Base-by-base conservation (phyloP, 2,797 vertebrate species). In the Potorous gilbertii region DNA sequence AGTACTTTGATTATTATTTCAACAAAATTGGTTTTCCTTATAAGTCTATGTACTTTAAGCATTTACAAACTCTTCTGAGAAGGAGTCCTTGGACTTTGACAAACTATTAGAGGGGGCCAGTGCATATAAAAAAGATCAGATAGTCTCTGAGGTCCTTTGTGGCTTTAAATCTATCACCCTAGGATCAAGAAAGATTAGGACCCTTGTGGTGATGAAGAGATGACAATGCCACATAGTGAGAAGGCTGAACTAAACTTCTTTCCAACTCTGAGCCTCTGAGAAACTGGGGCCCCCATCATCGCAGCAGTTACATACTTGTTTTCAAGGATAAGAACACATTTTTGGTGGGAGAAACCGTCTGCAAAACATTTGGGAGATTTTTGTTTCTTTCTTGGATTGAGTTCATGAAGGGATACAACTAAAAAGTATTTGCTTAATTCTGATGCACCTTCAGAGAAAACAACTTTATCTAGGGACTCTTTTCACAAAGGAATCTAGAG, bases 291-390 rank as follows among this genome's bases (percentile, higher is more conserved):
- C 74, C 40, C 74, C 74, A 81, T 81, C 21, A 1, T 40, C 16
- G 21, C 74, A 81, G 74, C 74, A 81, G 18, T 46, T 81, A 81
- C 9, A 3, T 40, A 24, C 74, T 81, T 81, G 74, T 81, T 81
- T 81, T 46, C 74, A 81, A 81, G 74, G 18, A 46, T 46, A 27
- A 46, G 74, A 81, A 81, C 74, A 81, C 74, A 81, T 81, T 81
- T 81, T 81, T 46, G 74, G 74, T 81, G 74, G 74, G 74, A 81
- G 74, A 81, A 81, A 46, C 74, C 74, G 74, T 81, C 74, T 81
- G 74, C 74, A 81, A 81, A 81, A 81, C 74, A 81, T 81, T 81
- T 81, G 74, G 74, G 40, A 81, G 74, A 8, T 81, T 81, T 81
- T 81, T 81, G 74, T 81, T 81, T 18, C 74, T 81, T 81, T 81